Evolutionary conservation across 2,113 vertebrate genomes (phyloP).

Genomic region (Orcinus orca): DNA sequence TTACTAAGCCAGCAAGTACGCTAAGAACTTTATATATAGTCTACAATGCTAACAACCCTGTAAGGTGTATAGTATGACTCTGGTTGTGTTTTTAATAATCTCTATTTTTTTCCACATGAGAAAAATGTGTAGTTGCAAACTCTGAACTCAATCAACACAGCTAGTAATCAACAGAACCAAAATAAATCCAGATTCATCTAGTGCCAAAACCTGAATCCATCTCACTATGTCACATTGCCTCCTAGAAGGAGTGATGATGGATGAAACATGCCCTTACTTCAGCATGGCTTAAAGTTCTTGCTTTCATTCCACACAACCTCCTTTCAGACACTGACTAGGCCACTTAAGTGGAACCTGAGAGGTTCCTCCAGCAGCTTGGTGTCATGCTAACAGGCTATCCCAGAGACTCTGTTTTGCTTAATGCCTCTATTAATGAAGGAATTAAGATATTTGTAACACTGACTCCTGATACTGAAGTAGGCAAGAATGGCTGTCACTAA

Average conservation of each 20-base stretch:
- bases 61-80: background rate
- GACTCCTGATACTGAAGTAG: slow-evolving; percentile 13
- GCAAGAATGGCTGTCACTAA: slow-evolving; percentile 23
- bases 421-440: slow-evolving; percentile 9
- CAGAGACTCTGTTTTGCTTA: background rate
- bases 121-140: background rate
- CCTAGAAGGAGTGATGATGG: background rate
- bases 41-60: background rate
- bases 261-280: background rate
- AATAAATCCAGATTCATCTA: background rate
- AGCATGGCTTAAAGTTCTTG: background rate
- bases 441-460: background rate
- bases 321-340: background rate
- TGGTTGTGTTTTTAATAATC: background rate
- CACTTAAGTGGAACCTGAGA: background rate
- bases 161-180: background rate
- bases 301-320: background rate
- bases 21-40: background rate
- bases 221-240: background rate
- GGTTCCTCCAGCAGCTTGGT: background rate
- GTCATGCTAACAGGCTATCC: background rate
- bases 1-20: background rate
- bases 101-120: slow-evolving; percentile 37
- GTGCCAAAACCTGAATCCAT: background rate
- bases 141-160: slow-evolving; percentile 27